Evolutionary conservation across 1,140 invertebrate species (phyloP).

Genomic region (Battus philenor): DNA sequence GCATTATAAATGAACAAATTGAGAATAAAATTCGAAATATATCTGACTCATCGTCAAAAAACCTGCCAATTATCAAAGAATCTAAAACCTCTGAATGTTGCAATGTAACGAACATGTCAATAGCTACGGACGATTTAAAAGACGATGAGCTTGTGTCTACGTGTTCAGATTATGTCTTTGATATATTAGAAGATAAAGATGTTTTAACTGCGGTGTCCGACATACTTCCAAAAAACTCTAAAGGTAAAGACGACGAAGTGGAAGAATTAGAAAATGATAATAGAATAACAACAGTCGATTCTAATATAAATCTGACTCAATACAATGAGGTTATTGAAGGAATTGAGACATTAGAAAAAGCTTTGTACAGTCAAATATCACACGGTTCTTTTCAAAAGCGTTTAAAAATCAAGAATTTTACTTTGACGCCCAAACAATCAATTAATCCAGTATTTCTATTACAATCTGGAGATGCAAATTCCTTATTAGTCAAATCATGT

Average conservation of each 20-base stretch:
- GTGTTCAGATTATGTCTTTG: constrained; percentile 34
- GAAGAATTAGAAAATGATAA: constrained; percentile 16
- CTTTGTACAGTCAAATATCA: constrained; percentile 34
- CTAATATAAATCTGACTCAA: constrained; percentile 31
- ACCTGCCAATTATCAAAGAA: too few species aligned
- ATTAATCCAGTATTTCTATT: constrained; percentile 38
- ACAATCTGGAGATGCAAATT: constrained; percentile 45
- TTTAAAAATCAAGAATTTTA: constrained; percentile 46
- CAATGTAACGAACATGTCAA: too few species aligned
- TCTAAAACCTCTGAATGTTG: too few species aligned
- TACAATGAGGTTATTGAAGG: constrained; percentile 4
- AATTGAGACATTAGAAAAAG: constrained; percentile 30
- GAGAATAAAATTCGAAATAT: too few species aligned
- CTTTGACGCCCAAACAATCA: constrained; percentile 50
- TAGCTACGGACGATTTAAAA: too few species aligned
- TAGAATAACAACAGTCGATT: constrained; percentile 12
- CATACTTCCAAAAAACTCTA: constrained; percentile 22
- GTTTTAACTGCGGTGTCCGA: constrained; percentile 41
- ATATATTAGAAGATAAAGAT: constrained; percentile 47
- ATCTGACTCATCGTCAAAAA: too few species aligned
- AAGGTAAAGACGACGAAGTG: constrained; percentile 15
- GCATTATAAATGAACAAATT: too few species aligned
- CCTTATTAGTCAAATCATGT: constrained; percentile 36
- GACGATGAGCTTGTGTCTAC: constrained; percentile 24
- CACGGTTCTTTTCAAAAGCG: constrained; percentile 40